Evolutionary conservation across 53 echinoderm and acorn worm species (phyloP), one percentile per base, ranked within the genome.

Genomic region (Astropecten irregularis): DNA sequence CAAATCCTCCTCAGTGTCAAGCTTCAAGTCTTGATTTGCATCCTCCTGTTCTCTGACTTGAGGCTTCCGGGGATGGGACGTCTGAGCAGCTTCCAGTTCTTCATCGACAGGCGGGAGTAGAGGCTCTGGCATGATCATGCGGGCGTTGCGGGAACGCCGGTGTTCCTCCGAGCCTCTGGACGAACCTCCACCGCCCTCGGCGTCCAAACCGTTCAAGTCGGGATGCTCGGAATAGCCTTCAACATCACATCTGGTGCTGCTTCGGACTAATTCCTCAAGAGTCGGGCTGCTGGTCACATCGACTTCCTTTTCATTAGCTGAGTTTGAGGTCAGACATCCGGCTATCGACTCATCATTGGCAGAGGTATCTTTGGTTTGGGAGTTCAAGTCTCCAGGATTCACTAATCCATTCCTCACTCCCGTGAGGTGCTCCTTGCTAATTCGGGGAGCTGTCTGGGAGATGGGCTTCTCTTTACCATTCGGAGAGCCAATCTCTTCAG

Each of bases 101-200:
- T 85, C 86, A 16, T 63, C 27, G 4, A 85, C 66, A 1, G 86
- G 86, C 0, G 74, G 74, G 18, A 85, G 86, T 29, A 74, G 38
- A 9, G 86, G 86, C 29, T 63, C 62, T 13, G 67, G 86, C 50
- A 85, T 85, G 18, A 85, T 66, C 86, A 85, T 85, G 42, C 86
- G 86, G 19, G 86, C n/a, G 9, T 39, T 38, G 30, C 79, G 46
- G 2, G 62, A 60, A 28, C 79, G 40, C 18, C 79, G 79, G 14
- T 60, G 62, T 18, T 79, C 79, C 49, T 79, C 79, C 3, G 74
- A 56, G 19, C 37, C 30, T 8, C 74, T 54, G 22, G 37, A 34
- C 23, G 50, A 30, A 3, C 56, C 73, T 2, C 25, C 30, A 10
- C 42, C 19, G 22, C n/a, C 46, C 4, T 79, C 79, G 29, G 28